These are phyloP conservation scores for Cotesia typhae DNA, from an alignment of 1,140 invertebrate species.

Conservation along the genomic window DNA sequence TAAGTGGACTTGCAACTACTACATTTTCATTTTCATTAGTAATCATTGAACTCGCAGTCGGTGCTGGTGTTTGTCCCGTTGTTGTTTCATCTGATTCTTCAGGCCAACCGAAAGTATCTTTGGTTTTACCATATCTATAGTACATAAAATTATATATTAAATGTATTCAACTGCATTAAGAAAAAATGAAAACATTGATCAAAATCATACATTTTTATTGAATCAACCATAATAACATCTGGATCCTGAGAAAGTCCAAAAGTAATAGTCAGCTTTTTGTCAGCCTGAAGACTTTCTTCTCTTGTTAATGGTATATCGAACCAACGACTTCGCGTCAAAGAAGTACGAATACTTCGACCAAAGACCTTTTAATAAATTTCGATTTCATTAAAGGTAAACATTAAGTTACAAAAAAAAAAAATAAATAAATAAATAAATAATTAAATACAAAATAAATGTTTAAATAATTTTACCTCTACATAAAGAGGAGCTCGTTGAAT, in stretches of 20 bases:
- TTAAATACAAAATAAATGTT: constrained; percentile 9
- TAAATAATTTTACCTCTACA: constrained; percentile 63
- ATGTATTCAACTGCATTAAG: constrained; percentile 10
- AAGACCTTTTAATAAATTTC: constrained; percentile 70
- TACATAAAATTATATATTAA: constrained; percentile 19
- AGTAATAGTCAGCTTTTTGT: constrained; percentile 89
- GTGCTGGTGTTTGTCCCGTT: constrained; percentile 66
- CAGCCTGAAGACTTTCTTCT: constrained; percentile 92
- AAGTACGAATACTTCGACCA: constrained; percentile 82
- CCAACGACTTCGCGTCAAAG: constrained; percentile 84
- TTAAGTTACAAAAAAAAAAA: constrained; percentile 11
- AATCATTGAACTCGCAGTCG: constrained; percentile 52
- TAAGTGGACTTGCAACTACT: constrained; percentile 59
- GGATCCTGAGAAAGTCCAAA: constrained; percentile 92
- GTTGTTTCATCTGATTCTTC: constrained; percentile 90
- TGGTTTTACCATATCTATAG: constrained; percentile 87
- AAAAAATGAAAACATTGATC: neutral
- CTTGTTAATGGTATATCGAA: constrained; percentile 94
- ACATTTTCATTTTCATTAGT: constrained; percentile 61
- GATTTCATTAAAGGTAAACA: constrained; percentile 17
- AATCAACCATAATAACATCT: constrained; percentile 92
- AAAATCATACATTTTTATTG: constrained; percentile 79
- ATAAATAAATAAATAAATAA: too few relatives aligned
- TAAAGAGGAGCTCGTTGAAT: constrained; percentile 83
- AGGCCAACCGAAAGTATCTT: constrained; percentile 96